Evolutionary conservation across 2,113 vertebrate species (phyloP), one percentile per base, ranked within the genome.

Genomic region (Apteryx mantelli): DNA sequence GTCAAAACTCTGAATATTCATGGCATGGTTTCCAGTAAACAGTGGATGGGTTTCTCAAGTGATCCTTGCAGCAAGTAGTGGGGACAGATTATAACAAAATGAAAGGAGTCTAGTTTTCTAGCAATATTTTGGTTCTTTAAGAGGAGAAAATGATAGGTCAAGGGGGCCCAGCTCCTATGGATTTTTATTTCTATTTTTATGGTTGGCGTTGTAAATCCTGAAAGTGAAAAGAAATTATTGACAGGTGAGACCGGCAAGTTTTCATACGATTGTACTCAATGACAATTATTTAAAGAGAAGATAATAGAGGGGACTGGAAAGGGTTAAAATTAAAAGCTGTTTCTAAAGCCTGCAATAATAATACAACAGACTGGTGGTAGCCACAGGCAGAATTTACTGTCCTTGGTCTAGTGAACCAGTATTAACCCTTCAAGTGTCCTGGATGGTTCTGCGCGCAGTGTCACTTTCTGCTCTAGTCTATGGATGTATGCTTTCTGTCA

Each of bases 361-460:
- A 89, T 93, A 97, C 93, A 95, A 95, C 94, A 96, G 94, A 89
- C 91, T 97, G 87, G 92, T 96, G 94, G 89, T 97, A 97, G 95
- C 91, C 97, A 98, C 58, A 77, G 96, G 95, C 95, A 90, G 90
- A 97, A 97, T 95, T 97, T 97, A 96, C 95, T 93, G 95, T 97
- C 91, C 92, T 97, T 96, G 96, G 97, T 97, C 87, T 97, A 94
- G 80, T 96, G 92, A 95, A 96, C 88, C 85, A 84, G 70, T 58
- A 92, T 98, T 98, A 98, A 97, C 96, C 94, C 95, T 96, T 97
- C 79, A 55, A 94, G 93, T 96, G 96, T 94, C 95, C 87, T 86
- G 94, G 63, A 63, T 96, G 92, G 88, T 79, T 97, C 96, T 76
- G 53, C 83, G 90, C 92, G 66, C 86, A 91, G 91, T 84, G 92